Conservation (phyloP, 2,797 vertebrate genomes). For the Gastrophryne carolinensis region DNA sequence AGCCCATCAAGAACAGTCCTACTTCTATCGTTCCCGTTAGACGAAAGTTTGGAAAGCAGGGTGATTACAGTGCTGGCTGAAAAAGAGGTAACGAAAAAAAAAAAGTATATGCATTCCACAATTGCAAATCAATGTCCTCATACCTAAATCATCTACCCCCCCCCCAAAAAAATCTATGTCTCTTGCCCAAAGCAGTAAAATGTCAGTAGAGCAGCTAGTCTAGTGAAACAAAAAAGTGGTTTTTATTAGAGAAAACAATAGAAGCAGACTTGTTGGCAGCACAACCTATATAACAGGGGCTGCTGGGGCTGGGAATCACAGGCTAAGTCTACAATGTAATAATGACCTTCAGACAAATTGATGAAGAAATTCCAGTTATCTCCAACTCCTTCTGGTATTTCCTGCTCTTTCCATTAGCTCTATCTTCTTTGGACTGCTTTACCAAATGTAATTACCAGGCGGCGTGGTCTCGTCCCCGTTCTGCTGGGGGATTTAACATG, state of each 20-base stretch:
- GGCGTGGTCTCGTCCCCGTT: constrained; percentile 8
- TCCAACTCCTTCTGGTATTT: constrained; percentile 34
- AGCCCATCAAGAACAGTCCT: no score
- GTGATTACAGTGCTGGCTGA: no score
- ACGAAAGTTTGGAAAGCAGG: no score
- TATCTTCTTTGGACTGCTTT: constrained; percentile 38
- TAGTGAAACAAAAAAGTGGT: no score
- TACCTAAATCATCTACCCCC: no score
- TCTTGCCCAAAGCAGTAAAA: no score
- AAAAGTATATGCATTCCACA: no score
- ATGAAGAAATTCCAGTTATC: constrained; percentile 36
- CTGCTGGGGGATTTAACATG: constrained; percentile 6
- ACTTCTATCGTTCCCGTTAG: no score
- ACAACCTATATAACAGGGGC: not conserved
- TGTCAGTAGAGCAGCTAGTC: no score
- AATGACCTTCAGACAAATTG: not conserved
- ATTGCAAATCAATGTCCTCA: no score
- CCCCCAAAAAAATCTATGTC: no score
- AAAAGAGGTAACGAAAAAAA: no score
- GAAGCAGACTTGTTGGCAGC: not conserved
- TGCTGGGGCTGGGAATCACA: not conserved
- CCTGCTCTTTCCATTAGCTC: constrained; percentile 33
- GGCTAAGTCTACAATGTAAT: not conserved
- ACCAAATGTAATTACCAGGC: constrained; percentile 27
- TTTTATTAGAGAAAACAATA: not conserved